phyloP scores from a whole-genome alignment of 2,113 vertebrate species.

The Cryptomyrus ogoouensis region DNA sequence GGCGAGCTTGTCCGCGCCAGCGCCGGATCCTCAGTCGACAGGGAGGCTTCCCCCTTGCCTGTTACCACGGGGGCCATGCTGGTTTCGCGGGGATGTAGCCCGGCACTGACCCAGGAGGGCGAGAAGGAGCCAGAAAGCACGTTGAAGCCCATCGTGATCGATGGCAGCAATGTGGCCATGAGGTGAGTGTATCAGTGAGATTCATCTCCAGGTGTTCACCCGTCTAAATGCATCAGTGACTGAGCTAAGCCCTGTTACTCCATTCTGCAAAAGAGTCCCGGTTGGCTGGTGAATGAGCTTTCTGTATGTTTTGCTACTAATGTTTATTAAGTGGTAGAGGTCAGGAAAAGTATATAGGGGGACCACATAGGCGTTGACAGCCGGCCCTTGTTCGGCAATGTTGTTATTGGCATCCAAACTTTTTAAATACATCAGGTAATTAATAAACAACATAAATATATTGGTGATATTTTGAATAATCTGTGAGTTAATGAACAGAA shows the following conservation, averaged over 20 bases:
- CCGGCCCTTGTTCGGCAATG: background rate
- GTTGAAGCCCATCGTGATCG: conserved; percentile 82
- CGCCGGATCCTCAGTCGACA: conserved; percentile 39
- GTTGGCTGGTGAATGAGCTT: background rate
- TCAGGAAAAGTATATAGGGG: background rate
- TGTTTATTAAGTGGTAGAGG: background rate
- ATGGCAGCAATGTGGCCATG: conserved; percentile 97
- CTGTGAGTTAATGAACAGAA: background rate
- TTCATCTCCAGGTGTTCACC: background rate
- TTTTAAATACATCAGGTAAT: background rate
- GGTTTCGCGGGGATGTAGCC: conserved; percentile 48
- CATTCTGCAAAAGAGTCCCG: background rate
- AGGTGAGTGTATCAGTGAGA: conserved; percentile 58
- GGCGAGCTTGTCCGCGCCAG: conserved; percentile 80
- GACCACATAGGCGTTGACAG: background rate
- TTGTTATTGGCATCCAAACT: background rate
- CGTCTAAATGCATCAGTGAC: background rate
- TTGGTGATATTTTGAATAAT: background rate
- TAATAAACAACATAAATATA: background rate
- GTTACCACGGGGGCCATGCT: conserved; percentile 33
- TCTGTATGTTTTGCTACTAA: background rate
- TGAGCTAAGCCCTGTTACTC: background rate
- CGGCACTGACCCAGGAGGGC: conserved; percentile 37
- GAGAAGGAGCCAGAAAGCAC: conserved; percentile 46
- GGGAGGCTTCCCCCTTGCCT: conserved; percentile 44